Evolutionary conservation across 1,140 invertebrate genomes (phyloP).

Genomic region (Nixonia krombeini): DNA sequence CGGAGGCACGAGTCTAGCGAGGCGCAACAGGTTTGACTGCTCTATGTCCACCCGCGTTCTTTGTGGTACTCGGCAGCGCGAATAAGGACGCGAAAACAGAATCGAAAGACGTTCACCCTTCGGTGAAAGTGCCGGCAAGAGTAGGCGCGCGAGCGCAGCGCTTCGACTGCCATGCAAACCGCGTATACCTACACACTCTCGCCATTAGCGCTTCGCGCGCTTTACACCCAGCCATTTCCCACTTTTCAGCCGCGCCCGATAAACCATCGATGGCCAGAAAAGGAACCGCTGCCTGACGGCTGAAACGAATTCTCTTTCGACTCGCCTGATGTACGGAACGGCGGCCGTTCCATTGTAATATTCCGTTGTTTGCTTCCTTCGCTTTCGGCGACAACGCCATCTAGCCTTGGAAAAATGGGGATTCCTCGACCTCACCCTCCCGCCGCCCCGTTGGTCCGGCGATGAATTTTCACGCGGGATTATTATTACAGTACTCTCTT

Average conservation of each 20-base stretch:
- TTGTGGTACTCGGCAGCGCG: conserved; percentile 28
- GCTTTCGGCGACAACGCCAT: too few species aligned
- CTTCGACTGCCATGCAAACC: neutral
- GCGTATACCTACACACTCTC: neutral
- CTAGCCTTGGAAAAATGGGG: too few species aligned
- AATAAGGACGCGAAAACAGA: conserved; percentile 49
- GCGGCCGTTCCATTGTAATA: too few species aligned
- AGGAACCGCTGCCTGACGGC: too few species aligned
- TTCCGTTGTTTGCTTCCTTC: too few species aligned
- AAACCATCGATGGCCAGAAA: neutral
- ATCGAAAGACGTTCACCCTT: conserved; percentile 59
- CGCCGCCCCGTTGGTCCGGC: too few species aligned
- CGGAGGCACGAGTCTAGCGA: conserved; percentile 8
- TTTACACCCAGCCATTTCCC: neutral
- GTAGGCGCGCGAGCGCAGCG: neutral
- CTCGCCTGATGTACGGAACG: too few species aligned
- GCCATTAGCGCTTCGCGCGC: too few species aligned
- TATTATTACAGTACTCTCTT: too few species aligned
- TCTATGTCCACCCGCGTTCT: conserved; percentile 8
- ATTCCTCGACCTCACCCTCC: too few species aligned
- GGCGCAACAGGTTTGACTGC: conserved; percentile 11
- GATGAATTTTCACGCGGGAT: too few species aligned
- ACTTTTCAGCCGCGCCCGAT: neutral
- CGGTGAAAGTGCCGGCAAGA: conserved; percentile 53
- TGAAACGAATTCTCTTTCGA: too few species aligned